phyloP scores from a whole-genome alignment of 2,113 vertebrate species.

The Brevimyrus niger region DNA sequence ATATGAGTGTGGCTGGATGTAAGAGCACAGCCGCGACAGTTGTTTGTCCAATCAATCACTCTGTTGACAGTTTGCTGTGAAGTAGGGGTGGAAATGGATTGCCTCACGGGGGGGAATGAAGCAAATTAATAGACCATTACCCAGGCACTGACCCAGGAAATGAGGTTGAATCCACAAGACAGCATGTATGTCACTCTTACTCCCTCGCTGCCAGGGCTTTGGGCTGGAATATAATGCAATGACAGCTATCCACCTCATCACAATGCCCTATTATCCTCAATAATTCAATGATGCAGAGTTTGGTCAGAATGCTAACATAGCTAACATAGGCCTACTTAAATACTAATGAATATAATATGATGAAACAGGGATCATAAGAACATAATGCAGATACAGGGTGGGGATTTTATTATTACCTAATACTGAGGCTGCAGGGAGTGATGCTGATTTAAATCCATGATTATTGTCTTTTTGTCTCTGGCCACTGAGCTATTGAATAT shows the following conservation, averaged over 20 bases:
- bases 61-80: not conserved
- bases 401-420: not conserved
- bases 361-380: not conserved
- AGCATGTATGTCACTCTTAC: not conserved
- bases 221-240: not conserved
- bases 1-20: not conserved
- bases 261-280: not conserved
- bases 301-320: not conserved
- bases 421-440: not conserved
- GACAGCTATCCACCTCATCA: not conserved
- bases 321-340: not conserved
- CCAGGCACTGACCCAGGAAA: conserved; percentile 1
- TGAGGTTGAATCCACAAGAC: not conserved
- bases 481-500: not conserved
- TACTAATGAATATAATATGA: not conserved
- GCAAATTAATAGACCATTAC: conserved; percentile 6
- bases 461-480: not conserved
- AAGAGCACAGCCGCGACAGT: not conserved
- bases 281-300: not conserved
- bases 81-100: not conserved
- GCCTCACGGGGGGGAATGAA: not conserved
- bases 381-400: not conserved
- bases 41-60: conserved; percentile 6
- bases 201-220: not conserved
- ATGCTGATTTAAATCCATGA: not conserved